Percentiles rank a stretch among this genome's conserved stretches.
phyloP scores from a whole-genome alignment of 2,888 invertebrate genomes.

The Rhagonycha lutea region DNA sequence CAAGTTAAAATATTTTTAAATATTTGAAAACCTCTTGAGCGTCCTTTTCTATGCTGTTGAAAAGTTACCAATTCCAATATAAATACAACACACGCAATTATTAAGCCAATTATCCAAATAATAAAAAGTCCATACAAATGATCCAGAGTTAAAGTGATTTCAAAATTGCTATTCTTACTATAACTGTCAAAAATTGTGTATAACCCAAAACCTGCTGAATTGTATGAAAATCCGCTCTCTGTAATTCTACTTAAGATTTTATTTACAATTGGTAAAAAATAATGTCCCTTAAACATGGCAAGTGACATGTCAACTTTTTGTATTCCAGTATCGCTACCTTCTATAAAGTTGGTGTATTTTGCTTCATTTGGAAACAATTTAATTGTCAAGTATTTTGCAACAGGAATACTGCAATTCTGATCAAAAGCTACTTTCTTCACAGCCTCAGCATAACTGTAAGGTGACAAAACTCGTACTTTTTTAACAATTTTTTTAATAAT shows the following conservation, averaged over 20 bases:
- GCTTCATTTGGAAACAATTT: no score
- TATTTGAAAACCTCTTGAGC: no score
- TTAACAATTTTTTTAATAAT: no score
- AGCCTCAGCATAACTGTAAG: no score
- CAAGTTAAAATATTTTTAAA: no score
- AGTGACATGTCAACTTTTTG: not conserved
- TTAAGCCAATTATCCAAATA: not conserved
- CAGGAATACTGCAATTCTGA: no score
- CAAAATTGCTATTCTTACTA: not conserved
- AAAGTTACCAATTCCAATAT: not conserved
- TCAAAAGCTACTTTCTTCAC: not conserved
- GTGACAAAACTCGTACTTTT: no score
- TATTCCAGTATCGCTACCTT: not conserved
- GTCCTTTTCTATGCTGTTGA: not conserved
- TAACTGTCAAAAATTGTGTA: not conserved
- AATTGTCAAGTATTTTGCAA: no score
- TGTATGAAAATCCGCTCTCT: not conserved
- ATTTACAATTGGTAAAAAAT: not conserved
- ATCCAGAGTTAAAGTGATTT: not conserved
- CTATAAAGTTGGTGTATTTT: no score
- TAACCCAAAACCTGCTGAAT: not conserved
- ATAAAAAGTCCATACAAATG: not conserved
- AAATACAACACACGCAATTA: not conserved
- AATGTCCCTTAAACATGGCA: not conserved
- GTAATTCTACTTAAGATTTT: not conserved